These are phyloP conservation scores for Salminus brasiliensis DNA, from an alignment of 2,113 vertebrate genomes.

Conservation along the genomic window DNA sequence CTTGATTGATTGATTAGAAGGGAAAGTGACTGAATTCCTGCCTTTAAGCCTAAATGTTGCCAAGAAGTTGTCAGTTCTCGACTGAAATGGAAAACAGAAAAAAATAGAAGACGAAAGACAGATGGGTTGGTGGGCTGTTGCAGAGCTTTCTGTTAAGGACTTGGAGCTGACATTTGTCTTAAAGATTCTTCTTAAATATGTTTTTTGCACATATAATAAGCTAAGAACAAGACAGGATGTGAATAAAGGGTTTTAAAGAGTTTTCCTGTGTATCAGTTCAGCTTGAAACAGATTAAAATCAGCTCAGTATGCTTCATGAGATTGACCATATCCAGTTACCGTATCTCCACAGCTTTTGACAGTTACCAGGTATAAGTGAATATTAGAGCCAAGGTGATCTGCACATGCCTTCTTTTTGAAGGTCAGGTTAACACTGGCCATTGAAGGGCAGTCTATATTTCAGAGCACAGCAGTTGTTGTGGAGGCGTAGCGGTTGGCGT, in stretches of 20 bases:
- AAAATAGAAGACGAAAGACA: not conserved
- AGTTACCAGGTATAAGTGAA: not conserved
- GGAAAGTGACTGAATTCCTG: not conserved
- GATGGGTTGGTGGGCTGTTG: not conserved
- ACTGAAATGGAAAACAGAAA: not conserved
- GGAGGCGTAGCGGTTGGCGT: slow-evolving; percentile 10
- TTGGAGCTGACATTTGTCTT: not conserved
- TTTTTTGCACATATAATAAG: not conserved
- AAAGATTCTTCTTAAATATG: too few species aligned
- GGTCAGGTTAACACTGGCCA: not conserved
- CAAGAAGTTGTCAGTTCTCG: not conserved
- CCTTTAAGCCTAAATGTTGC: not conserved
- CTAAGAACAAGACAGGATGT: not conserved
- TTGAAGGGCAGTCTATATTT: not conserved
- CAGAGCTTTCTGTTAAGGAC: not conserved
- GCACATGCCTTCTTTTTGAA: not conserved
- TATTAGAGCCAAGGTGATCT: not conserved
- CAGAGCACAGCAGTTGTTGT: slow-evolving; percentile 24
- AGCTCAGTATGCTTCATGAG: too few species aligned
- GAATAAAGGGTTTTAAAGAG: too few species aligned
- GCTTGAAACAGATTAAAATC: too few species aligned
- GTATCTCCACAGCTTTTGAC: not conserved
- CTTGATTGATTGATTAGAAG: slow-evolving; percentile 31
- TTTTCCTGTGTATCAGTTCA: too few species aligned
- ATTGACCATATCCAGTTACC: too few species aligned